Base-by-base conservation (phyloP, 35 echinoderm and acorn worm species). In the Ophiothrix spiculata region DNA sequence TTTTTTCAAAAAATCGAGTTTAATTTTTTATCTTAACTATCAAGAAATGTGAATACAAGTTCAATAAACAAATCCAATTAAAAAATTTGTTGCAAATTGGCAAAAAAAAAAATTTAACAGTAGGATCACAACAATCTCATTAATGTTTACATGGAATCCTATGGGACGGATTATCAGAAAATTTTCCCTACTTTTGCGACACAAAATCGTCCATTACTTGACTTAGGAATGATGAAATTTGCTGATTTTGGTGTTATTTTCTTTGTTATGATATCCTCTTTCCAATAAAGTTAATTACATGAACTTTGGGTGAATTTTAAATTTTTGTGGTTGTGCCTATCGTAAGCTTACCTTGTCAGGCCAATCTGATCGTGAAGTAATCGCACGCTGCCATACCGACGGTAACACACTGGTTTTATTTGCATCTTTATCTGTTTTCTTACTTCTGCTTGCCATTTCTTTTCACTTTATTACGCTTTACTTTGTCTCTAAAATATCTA, bases 331-430 rank as follows among this genome's bases (percentile, higher is more conserved):
- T n/a, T n/a, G n/a, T n/a, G n/a, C n/a, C n/a, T n/a, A n/a, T n/a
- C n/a, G n/a, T 49, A 49, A 49, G 77, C 32, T 13, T 56, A 92
- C 90, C 79, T 92, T 92, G 12, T 92, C 90, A 11, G 79, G 84
- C 90, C 90, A 92, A 64, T 92, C 60, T 83, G 90, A 92, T 1
- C 74, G 36, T 17, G 79, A 80, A 33, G 42, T 81, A 63, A 92
- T 83, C 19, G 85, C 90, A 60, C 90, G 75, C 80, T 87, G 39
- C 90, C 90, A 92, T 32, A 87, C 85, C n/a, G 90, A 92, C 35
- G 84, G 78, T 83, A 77, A 54, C 19, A 19, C 42, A 19, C 6
- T 49, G 42, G 6, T 49, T 49, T 49, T 49, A 10, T 6, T 10
- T 19, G 42, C 6, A 49, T 49, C 42, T 49, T 49, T 49, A 49